phyloP scores from a whole-genome alignment of 2,888 invertebrate species.

The Marronus borbonicus region DNA sequence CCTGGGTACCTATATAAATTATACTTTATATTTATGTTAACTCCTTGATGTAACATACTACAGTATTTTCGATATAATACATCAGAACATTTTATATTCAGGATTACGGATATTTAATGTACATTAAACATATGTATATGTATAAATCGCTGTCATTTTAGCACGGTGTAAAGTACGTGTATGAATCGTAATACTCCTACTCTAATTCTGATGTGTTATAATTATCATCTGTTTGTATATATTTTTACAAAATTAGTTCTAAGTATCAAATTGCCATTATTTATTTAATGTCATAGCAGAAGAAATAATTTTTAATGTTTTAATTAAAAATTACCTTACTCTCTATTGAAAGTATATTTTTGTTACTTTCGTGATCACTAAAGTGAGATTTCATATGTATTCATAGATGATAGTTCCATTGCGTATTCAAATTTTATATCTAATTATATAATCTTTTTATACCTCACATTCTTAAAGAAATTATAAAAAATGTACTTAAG shows the following conservation, averaged over 20 bases:
- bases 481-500: slow-evolving; percentile 64
- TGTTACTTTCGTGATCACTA: slow-evolving; percentile 33
- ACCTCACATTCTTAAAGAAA: slow-evolving; percentile 66
- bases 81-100: slow-evolving; percentile 2
- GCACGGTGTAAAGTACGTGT: neutral
- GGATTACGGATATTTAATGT: too few relatives aligned
- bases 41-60: neutral
- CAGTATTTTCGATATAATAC: slow-evolving; percentile 19
- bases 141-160: too few relatives aligned
- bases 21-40: slow-evolving; percentile 33
- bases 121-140: too few relatives aligned
- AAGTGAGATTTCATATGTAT: slow-evolving; percentile 39
- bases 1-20: slow-evolving; percentile 11
- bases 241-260: slow-evolving; percentile 52
- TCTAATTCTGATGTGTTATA: slow-evolving; percentile 30
- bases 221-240: slow-evolving; percentile 43
- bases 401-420: slow-evolving; percentile 46
- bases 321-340: slow-evolving; percentile 42
- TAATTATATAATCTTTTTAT: slow-evolving; percentile 66
- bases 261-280: slow-evolving; percentile 50
- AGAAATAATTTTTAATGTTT: slow-evolving; percentile 46
- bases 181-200: neutral
- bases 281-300: slow-evolving; percentile 46
- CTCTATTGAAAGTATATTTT: slow-evolving; percentile 32
- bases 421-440: slow-evolving; percentile 60